A percentile compares a stretch with the other conserved stretches of the same genome.
phyloP scores from a whole-genome alignment of 2,113 vertebrate genomes.

The Glaucomys volans region DNA sequence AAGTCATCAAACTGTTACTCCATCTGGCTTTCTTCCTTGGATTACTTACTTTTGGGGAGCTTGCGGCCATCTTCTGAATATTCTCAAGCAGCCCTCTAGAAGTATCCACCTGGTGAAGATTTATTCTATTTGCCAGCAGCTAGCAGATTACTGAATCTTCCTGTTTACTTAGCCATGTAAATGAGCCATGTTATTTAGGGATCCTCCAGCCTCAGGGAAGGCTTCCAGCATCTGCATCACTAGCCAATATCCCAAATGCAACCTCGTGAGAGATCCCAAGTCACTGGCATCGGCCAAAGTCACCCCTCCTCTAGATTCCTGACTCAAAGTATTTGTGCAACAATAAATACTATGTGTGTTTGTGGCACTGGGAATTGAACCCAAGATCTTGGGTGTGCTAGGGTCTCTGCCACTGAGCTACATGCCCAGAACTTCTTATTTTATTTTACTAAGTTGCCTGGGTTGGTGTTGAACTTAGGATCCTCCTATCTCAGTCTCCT shows the following conservation, averaged over 20 bases:
- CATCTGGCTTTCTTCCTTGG: background rate
- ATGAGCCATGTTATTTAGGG: background rate
- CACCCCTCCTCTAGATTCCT: background rate
- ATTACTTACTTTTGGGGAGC: background rate
- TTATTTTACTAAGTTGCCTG: background rate
- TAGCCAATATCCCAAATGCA: background rate
- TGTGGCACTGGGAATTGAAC: background rate
- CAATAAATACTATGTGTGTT: background rate
- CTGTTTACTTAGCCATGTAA: background rate
- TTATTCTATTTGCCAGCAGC: background rate
- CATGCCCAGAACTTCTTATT: background rate
- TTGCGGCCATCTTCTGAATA: background rate
- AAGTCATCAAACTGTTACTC: background rate
- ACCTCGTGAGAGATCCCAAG: background rate
- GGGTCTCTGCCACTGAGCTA: background rate
- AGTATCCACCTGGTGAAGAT: too few relatives aligned
- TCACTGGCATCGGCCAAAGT: background rate
- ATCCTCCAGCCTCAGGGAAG: background rate
- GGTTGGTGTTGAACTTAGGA: background rate
- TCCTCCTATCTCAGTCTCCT: background rate
- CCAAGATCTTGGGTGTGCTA: background rate
- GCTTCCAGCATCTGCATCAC: background rate
- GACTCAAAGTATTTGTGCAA: background rate
- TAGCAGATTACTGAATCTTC: background rate
- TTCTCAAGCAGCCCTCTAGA: background rate